phyloP scores from a whole-genome alignment of 2,113 vertebrate species.

The Xiphophorus maculatus region DNA sequence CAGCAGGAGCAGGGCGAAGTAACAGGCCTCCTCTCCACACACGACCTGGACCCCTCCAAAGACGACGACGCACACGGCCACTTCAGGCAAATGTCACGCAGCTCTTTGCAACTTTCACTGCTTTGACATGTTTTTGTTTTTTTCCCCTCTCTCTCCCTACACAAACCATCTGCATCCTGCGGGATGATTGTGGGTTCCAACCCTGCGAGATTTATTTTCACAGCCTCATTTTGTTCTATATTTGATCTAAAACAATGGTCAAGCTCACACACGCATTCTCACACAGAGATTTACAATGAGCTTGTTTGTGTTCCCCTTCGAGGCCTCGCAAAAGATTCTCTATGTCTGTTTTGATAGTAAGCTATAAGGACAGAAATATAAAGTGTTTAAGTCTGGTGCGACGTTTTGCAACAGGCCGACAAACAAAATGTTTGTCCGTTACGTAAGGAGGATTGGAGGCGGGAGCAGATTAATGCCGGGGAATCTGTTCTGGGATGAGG shows the following conservation, averaged over 20 bases:
- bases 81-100: slow-evolving; percentile 74
- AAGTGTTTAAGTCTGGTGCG: background rate
- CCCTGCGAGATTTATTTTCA: slow-evolving; percentile 61
- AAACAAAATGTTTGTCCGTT: slow-evolving; percentile 34
- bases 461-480: slow-evolving; percentile 55
- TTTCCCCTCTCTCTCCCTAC: background rate
- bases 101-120: background rate
- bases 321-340: background rate
- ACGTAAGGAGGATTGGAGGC: slow-evolving; percentile 63
- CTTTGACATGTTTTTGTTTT: background rate
- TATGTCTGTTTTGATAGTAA: background rate
- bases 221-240: slow-evolving; percentile 49
- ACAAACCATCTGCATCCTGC: slow-evolving; percentile 68
- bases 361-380: background rate
- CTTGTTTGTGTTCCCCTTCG: background rate
- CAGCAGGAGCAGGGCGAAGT: slow-evolving; percentile 78
- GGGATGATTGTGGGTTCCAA: slow-evolving; percentile 50
- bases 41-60: slow-evolving; percentile 77
- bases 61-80: slow-evolving; percentile 79
- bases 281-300: slow-evolving; percentile 11
- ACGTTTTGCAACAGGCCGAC: background rate
- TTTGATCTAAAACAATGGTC: slow-evolving; percentile 68
- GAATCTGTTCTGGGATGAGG: slow-evolving; percentile 57
- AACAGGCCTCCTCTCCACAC: slow-evolving; percentile 69
- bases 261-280: background rate